Conservation (phyloP, 2,797 vertebrate genomes). For the Manis pentadactyla region DNA sequence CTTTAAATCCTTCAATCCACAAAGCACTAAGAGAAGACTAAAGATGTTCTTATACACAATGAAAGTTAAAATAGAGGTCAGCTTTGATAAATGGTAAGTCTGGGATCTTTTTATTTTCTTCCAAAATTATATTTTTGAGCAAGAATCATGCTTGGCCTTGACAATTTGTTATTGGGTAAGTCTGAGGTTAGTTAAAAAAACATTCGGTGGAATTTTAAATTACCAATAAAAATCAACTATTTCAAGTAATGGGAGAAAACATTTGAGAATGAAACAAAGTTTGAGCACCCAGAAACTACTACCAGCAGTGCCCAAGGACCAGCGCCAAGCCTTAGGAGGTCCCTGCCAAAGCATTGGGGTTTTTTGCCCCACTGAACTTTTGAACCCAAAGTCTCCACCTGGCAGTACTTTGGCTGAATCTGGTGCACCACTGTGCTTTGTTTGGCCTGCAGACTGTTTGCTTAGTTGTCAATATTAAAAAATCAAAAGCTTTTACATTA, state of each 20-base stretch:
- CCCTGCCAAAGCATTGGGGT: neutral
- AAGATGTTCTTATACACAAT: neutral
- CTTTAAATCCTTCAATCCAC: too few relatives aligned
- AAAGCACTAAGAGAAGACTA: neutral
- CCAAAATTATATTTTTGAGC: slow-evolving; percentile 50
- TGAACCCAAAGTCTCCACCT: neutral
- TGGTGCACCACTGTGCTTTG: neutral
- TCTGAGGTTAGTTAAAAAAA: slow-evolving; percentile 51
- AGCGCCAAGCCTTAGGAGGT: neutral
- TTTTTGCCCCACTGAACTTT: neutral
- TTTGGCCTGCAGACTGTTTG: neutral
- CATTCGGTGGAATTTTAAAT: slow-evolving; percentile 1
- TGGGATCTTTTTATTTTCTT: slow-evolving; percentile 53
- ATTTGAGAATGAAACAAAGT: neutral
- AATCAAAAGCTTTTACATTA: slow-evolving; percentile 36
- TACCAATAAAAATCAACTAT: slow-evolving; percentile 33
- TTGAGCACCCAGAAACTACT: neutral
- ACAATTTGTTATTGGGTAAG: slow-evolving; percentile 48
- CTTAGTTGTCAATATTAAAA: slow-evolving; percentile 29
- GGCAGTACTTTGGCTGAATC: neutral
- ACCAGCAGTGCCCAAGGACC: neutral
- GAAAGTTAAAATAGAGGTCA: neutral
- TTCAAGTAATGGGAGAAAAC: slow-evolving; percentile 30
- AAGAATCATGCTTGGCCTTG: slow-evolving; percentile 29
- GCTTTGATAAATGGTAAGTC: neutral